Evolutionary conservation across 2,797 vertebrate species (phyloP), one percentile per base, ranked within the genome.

Genomic region (Pagetopsis macropterus): DNA sequence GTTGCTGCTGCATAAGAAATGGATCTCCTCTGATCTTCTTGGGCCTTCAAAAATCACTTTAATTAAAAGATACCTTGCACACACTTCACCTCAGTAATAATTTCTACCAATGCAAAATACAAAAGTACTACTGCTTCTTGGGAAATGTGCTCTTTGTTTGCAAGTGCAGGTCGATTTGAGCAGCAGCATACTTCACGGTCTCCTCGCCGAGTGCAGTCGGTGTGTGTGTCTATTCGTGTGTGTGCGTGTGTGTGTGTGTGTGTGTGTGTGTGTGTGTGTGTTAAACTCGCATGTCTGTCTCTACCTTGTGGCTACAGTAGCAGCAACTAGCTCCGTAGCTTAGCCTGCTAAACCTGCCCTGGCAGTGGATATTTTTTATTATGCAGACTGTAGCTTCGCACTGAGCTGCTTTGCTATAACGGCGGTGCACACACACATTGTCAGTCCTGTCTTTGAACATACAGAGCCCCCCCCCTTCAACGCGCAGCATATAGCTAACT

Each of bases 251-350:
- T 13, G 23, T n/a, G 31, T 55, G 44, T 65, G 58, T 56, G 23
- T 46, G 33, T 33, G 33, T 73, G 51, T 9, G 51, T 9, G 41
- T 17, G 33, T 33, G 33, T 73, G 44, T 65, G 58, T 56, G 27
- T 46, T 27, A 37, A 70, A 58, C 58, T 76, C 76, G 70, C 52
- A 60, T 75, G 76, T 74, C 68, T 85, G 51, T 79, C 74, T 87
- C 79, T 77, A 69, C 76, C 82, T 85, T 82, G 81, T 87, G 83
- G 91, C 89, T 88, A 88, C 90, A 85, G 89, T 87, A 92, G 90
- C 85, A 78, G 88, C 90, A 48, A 86, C 84, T 91, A 92, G 91
- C 91, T 83, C 70, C 85, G 49, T 93, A 93, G 92, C 92, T 82
- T 93, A 90, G 91, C 92, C 62, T 89, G 90, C 90, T 93, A 91